Evolutionary conservation across 2,888 invertebrate genomes (phyloP).

Genomic region (Meta bourneti): DNA sequence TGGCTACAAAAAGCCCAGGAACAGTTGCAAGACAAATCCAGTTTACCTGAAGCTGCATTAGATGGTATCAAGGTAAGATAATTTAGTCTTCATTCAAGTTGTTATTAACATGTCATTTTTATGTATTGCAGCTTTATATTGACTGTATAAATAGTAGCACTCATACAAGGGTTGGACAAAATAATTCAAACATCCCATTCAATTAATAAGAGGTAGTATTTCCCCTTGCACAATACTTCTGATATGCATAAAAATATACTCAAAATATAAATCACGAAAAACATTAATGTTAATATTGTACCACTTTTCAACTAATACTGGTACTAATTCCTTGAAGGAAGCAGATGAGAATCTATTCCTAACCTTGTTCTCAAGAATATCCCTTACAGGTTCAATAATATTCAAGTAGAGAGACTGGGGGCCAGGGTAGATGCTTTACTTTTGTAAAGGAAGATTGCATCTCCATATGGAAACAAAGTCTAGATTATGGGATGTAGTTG

Average conservation of each 20-base stretch:
- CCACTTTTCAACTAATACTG: too few relatives aligned
- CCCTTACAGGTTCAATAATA: too few relatives aligned
- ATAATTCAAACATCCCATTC: neutral
- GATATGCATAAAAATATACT: neutral
- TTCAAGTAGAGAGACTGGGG: too few relatives aligned
- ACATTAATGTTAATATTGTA: too few relatives aligned
- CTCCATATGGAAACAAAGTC: too few relatives aligned
- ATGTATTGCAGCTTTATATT: neutral
- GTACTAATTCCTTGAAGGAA: too few relatives aligned
- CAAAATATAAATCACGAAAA: too few relatives aligned
- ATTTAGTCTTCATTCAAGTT: neutral
- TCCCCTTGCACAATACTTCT: neutral
- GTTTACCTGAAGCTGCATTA: conserved; percentile 86
- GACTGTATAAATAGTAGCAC: neutral
- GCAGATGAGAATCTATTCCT: too few relatives aligned
- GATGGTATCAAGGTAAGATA: conserved; percentile 85
- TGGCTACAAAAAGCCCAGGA: conserved; percentile 93
- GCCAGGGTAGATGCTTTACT: too few relatives aligned
- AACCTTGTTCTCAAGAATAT: too few relatives aligned
- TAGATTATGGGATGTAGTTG: too few relatives aligned
- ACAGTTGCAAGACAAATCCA: conserved; percentile 87
- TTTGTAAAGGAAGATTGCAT: too few relatives aligned
- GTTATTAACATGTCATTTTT: neutral
- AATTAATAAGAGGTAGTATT: neutral
- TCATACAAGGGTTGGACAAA: neutral